Evolutionary conservation across 2,113 vertebrate genomes (phyloP).

Genomic region (Pseudopodoces humilis): DNA sequence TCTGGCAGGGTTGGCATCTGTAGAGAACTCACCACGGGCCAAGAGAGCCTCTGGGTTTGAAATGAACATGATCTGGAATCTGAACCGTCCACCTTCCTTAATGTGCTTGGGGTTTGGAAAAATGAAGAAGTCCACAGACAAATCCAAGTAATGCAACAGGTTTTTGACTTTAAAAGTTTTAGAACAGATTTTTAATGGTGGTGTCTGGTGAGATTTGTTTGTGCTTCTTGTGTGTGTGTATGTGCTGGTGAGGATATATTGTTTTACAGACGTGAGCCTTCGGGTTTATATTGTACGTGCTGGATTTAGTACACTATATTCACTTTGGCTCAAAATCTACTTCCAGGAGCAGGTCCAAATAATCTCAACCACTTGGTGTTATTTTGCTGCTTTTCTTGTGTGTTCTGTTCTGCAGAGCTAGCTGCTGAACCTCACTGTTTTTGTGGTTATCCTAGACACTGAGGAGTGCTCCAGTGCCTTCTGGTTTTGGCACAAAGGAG

Average conservation of each 20-base stretch:
- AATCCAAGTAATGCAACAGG: not conserved
- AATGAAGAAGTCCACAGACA: not conserved
- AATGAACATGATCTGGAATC: not conserved
- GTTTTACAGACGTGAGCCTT: not conserved
- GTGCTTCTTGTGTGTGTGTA: not conserved
- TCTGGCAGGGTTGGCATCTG: not conserved
- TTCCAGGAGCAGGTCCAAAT: constrained; percentile 27
- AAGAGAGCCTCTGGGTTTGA: not conserved
- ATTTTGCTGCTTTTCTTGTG: not conserved
- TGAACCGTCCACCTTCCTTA: not conserved
- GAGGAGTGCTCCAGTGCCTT: not conserved
- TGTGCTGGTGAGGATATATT: not conserved
- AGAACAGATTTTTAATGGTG: not conserved
- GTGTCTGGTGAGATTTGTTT: not conserved
- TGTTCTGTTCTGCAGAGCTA: not conserved
- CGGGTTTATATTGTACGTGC: not conserved
- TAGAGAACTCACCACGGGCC: not conserved
- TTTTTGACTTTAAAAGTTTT: not conserved
- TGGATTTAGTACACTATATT: not conserved
- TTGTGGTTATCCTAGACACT: not conserved
- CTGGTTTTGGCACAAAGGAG: not conserved
- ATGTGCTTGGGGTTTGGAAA: not conserved
- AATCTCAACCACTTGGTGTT: not conserved
- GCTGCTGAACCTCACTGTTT: not conserved
- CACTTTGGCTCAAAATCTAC: not conserved